phyloP scores from a whole-genome alignment of 2,113 vertebrate species.

The Upupa epops region DNA sequence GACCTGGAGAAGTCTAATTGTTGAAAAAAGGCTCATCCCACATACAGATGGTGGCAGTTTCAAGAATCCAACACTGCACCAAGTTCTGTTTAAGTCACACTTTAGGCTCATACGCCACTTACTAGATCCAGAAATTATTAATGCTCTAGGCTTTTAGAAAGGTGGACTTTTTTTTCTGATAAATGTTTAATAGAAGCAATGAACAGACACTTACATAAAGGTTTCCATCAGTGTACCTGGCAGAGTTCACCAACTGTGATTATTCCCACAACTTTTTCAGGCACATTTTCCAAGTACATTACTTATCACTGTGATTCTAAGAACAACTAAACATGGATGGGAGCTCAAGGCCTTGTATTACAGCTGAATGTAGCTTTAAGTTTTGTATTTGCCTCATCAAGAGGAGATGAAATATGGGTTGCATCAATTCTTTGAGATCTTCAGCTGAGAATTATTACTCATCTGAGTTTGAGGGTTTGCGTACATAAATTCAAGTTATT shows the following conservation, averaged over 20 bases:
- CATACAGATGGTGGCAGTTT: neutral
- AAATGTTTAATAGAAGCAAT: neutral
- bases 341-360: neutral
- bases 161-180: neutral
- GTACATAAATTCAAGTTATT: neutral
- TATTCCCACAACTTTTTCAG: neutral
- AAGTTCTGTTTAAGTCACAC: neutral
- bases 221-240: neutral
- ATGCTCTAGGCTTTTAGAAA: neutral
- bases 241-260: neutral
- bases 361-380: neutral
- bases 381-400: neutral
- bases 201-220: neutral
- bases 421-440: constrained; percentile 1
- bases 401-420: neutral
- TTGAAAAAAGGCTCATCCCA: neutral
- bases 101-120: neutral
- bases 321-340: neutral
- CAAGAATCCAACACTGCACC: neutral
- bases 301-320: neutral
- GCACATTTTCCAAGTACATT: neutral
- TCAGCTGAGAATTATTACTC: neutral
- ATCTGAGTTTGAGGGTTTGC: neutral
- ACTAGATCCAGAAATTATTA: neutral
- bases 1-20: neutral